Percentiles rank a stretch among this genome's conserved stretches.
Conservation (phyloP, 2,113 vertebrate species). For the Campylorhamphus procurvoides region DNA sequence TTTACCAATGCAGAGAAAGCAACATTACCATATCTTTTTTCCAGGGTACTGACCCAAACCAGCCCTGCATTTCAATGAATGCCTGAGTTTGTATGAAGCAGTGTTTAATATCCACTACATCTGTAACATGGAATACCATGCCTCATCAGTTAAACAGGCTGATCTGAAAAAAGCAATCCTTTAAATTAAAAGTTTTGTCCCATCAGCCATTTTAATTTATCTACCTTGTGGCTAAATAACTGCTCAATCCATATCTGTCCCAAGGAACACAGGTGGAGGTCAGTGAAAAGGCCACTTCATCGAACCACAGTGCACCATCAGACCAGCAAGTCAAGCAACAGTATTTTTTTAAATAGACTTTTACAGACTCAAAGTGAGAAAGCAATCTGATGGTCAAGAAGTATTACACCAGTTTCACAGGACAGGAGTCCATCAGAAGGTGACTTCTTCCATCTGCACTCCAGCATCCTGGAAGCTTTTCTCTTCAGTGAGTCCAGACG, state of each 20-base stretch:
- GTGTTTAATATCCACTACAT: not conserved
- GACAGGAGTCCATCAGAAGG: not conserved
- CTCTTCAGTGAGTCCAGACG: not conserved
- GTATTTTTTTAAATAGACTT: not conserved
- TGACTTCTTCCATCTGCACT: not conserved
- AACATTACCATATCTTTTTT: not conserved
- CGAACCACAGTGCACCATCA: not conserved
- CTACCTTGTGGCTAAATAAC: not conserved
- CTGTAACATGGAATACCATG: not conserved
- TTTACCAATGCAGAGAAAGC: not conserved
- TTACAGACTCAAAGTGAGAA: not conserved
- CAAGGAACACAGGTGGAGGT: not conserved
- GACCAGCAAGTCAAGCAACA: not conserved
- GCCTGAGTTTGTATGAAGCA: not conserved
- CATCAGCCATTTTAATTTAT: not conserved
- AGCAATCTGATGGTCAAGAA: not conserved
- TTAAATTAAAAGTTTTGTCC: not conserved
- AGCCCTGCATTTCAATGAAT: not conserved
- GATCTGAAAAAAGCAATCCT: not conserved
- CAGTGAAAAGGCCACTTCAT: not conserved
- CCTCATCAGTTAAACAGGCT: not conserved
- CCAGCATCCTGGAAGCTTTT: not conserved
- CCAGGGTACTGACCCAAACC: not conserved
- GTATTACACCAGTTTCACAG: not conserved
- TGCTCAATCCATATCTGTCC: not conserved